phyloP scores from a whole-genome alignment of 1,140 invertebrate genomes.

The Bombus confusus region DNA sequence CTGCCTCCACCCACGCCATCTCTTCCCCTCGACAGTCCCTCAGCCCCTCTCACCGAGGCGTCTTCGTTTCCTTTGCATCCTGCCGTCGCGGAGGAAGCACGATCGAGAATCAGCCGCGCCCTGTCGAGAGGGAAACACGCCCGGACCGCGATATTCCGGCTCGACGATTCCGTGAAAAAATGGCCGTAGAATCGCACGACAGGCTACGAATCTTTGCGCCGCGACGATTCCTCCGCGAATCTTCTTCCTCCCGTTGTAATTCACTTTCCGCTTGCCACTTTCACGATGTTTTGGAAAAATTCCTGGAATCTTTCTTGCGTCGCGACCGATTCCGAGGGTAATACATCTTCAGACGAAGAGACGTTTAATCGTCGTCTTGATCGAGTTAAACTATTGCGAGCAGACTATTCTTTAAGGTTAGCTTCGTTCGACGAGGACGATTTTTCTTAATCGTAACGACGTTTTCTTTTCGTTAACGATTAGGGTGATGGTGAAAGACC shows the following conservation, averaged over 20 bases:
- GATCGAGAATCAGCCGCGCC: constrained; percentile 60
- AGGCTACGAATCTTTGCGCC: not conserved
- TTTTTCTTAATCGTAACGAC: not conserved
- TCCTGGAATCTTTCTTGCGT: not conserved
- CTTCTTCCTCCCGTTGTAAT: not conserved
- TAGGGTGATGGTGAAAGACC: not conserved
- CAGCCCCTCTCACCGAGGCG: not conserved
- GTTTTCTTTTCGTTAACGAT: not conserved
- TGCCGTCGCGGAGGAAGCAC: constrained; percentile 29
- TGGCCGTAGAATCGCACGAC: not conserved
- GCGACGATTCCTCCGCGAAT: not conserved
- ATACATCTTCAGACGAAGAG: too few relatives aligned
- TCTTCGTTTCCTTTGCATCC: constrained; percentile 35
- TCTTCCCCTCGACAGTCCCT: constrained; percentile 5
- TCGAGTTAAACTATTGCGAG: too few relatives aligned
- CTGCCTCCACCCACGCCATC: constrained; percentile 15
- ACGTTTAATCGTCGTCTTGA: not conserved
- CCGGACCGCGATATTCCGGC: constrained; percentile 24
- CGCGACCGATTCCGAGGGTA: not conserved
- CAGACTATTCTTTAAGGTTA: not conserved
- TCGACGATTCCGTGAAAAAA: constrained; percentile 10
- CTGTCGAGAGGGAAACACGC: constrained; percentile 34
- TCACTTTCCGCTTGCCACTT: too few relatives aligned
- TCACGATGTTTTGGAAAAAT: not conserved
- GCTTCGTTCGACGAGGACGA: not conserved